Conservation (phyloP, 2,888 invertebrate species). For the Aphidius colemani region DNA sequence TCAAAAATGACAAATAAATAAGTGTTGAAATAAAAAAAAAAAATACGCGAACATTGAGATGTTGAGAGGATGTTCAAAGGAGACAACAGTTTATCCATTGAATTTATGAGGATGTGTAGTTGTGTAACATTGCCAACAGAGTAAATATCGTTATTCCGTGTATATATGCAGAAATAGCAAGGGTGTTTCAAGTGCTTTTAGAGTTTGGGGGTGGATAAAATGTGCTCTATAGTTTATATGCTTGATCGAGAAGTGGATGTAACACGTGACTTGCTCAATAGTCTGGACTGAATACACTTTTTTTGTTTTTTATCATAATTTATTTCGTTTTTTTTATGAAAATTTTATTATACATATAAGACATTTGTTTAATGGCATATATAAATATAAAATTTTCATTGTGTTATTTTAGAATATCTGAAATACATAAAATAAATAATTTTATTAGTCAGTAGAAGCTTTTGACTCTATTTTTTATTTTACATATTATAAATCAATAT, state of each 20-base stretch:
- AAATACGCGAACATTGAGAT: background rate
- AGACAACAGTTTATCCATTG: conserved; percentile 3
- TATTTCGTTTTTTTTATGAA: conserved; percentile 9
- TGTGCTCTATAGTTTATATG: conserved; percentile 23
- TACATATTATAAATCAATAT: too few relatives aligned
- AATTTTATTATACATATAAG: too few relatives aligned
- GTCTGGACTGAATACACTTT: conserved; percentile 16
- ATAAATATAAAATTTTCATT: background rate
- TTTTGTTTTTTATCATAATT: conserved; percentile 9
- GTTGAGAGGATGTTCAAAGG: conserved; percentile 11
- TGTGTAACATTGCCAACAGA: conserved; percentile 17
- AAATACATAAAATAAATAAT: too few relatives aligned
- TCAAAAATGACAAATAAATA: conserved; percentile 3
- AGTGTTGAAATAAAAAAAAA: conserved; percentile 6
- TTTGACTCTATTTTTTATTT: too few relatives aligned
- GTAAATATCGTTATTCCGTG: conserved; percentile 26
- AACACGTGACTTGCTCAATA: conserved; percentile 10
- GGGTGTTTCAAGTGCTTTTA: conserved; percentile 24
- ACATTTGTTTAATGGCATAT: too few relatives aligned
- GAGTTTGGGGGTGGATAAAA: background rate
- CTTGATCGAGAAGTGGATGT: conserved; percentile 10
- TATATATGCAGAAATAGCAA: conserved; percentile 11
- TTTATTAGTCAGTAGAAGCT: too few relatives aligned
- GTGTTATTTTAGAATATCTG: background rate
- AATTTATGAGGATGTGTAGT: conserved; percentile 23